Evolutionary conservation across 2,113 vertebrate species (phyloP), one percentile per base, ranked within the genome.

Genomic region (Jacana jacana): DNA sequence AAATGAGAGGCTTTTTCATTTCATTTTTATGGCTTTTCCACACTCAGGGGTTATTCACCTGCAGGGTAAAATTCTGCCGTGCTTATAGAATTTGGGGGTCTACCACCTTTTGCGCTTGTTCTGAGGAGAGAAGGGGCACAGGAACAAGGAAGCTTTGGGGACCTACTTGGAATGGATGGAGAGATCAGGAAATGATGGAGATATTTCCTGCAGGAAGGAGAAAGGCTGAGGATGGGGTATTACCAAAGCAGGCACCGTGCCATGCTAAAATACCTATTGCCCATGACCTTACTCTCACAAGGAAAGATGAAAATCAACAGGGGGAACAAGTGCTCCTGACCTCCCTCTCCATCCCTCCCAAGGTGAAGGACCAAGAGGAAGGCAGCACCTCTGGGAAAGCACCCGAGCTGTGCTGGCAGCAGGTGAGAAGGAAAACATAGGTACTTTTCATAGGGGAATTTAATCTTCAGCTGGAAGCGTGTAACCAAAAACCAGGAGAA

Each of bases 1-100:
- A 97, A 97, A 97, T 93, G 92, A 96, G 93, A 86, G 68, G 64
- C 65, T 91, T 94, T 96, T 86, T 86, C 68, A 91, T 93, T 96
- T 94, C 5, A 3, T 78, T 95, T 97, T 97, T 96, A 97, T 96
- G 91, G 91, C 92, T 96, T 97, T 97, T 97, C 96, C 93, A 97
- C 89, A 64, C 85, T 92, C 3, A 0, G 65, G 66, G 89, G 68
- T 93, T 81, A 89, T 84, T 97, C 87, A 94, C 93, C 94, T 96
- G 95, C 61, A 81, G 91, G 93, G 73, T 63, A 71, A 92, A 97
- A 93, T 80, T 93, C 80, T 87, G 93, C 69, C 2, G 7, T 46
- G 57, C 93, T 97, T 90, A 92, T 57, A 72, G 54, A 66, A 37
- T 2, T 76, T n/a, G 54, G 42, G 75, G 58, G 15, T 48, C 51